Conservation (phyloP, 2,113 vertebrate genomes). For the Hypomesus transpacificus region DNA sequence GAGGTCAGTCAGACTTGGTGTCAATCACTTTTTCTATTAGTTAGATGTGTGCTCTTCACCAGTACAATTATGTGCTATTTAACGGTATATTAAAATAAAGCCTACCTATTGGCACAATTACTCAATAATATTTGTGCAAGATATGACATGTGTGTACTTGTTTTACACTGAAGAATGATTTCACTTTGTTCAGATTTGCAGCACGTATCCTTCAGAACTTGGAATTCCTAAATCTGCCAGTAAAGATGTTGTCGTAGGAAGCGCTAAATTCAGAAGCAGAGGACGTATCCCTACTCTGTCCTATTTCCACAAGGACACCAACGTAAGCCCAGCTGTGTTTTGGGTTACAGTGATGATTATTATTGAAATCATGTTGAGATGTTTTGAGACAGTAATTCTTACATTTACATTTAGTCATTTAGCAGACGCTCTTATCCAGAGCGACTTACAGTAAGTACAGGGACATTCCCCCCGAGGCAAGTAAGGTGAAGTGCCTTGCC, state of each 20-base stretch:
- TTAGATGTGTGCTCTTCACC: neutral
- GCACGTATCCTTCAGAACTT: slow-evolving; percentile 72
- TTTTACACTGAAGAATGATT: too few relatives aligned
- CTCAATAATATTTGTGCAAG: too few relatives aligned
- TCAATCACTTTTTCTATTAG: slow-evolving; percentile 33
- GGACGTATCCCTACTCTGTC: slow-evolving; percentile 77
- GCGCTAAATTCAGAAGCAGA: slow-evolving; percentile 80
- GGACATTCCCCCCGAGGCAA: too few relatives aligned
- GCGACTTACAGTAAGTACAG: too few relatives aligned
- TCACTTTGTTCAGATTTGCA: slow-evolving; percentile 69
- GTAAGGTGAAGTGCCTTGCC: too few relatives aligned
- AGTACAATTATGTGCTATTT: neutral
- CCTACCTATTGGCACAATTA: too few relatives aligned
- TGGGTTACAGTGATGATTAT: too few relatives aligned
- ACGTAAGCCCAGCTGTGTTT: slow-evolving; percentile 54
- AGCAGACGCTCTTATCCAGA: too few relatives aligned
- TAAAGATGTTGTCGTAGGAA: slow-evolving; percentile 70
- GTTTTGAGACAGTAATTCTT: neutral
- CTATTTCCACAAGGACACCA: slow-evolving; percentile 76
- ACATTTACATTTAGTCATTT: too few relatives aligned
- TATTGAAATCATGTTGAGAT: neutral
- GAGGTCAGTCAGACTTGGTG: slow-evolving; percentile 64
- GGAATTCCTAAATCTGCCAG: slow-evolving; percentile 70
- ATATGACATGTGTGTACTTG: too few relatives aligned
- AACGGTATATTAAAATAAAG: too few relatives aligned